Evolutionary conservation across 1,140 invertebrate genomes (phyloP), one percentile per base, ranked within the genome.

Genomic region (Drosophila chauvacae): DNA sequence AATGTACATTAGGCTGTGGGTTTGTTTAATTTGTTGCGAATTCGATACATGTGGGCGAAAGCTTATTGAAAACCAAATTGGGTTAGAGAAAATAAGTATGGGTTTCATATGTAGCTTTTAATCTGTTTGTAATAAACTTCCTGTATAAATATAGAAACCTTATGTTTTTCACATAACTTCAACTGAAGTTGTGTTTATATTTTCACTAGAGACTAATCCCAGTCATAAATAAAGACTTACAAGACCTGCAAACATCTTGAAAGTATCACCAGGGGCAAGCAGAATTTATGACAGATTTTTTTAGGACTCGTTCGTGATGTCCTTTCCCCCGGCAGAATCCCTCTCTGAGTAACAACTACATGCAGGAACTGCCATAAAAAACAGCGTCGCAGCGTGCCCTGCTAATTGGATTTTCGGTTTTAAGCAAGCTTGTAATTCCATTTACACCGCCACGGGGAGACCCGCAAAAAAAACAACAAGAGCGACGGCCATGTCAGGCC

Each of bases 381-480:
- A 60, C 72, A 68, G 51, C 50, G 33, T 59, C 63, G 56, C 68
- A 44, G 57, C 80, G 77, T 55, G 78, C 80, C 78, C 83, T 85
- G 64, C 81, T 90, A 88, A 90, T 88, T 90, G 85, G 86, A 85
- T 88, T 88, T 88, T 84, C 66, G 85, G 85, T 84, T 88, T 88
- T 90, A 90, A 84, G 85, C 85, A 88, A 72, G 71, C 77, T 90
- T 90, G 85, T 88, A 90, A 90, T 88, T 88, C 88, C 75, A 88
- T 90, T 88, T 90, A 81, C 84, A 85, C 80, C 80, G 62, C 53
- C 57, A 48, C 2, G 47, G 48, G 56, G 61, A 51, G 72, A 51
- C 60, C 77, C 70, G 48, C 61, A 72, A 69, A 68, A 80, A 80
- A 65, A 74, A 45, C 62, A 78, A 81, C 62, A 57, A 35, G 30